These are phyloP conservation scores for Styela clava DNA, from an alignment of 23 tunicate species.

Conservation along the genomic window DNA sequence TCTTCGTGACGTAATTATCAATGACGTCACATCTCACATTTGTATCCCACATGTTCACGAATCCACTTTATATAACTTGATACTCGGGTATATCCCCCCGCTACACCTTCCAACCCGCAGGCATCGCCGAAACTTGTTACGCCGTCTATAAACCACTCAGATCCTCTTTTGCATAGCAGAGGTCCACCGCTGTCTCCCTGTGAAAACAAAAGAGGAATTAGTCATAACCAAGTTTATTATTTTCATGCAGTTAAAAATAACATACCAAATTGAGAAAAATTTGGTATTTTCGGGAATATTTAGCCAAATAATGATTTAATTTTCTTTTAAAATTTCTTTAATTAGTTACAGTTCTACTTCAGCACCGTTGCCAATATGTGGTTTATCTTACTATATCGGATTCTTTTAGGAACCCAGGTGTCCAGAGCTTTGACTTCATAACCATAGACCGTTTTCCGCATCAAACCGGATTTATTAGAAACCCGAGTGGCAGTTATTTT, in stretches of 20 bases:
- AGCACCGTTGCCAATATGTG: no score
- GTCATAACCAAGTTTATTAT: no score
- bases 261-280: no score
- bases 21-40: constrained; percentile 30
- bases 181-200: constrained; percentile 99
- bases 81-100: constrained; percentile 94
- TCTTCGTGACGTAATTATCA: not conserved
- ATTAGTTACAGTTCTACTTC: no score
- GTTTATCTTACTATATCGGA: no score
- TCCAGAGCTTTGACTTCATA: no score
- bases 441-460: no score
- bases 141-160: constrained; percentile 64
- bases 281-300: not conserved
- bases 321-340: no score
- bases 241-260: no score
- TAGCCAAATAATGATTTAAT: not conserved
- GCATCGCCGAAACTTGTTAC: constrained; percentile 86
- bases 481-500: no score
- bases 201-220: not conserved
- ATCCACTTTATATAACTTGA: constrained; percentile 80
- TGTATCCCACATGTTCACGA: constrained; percentile 40
- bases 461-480: no score
- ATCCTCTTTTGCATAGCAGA: constrained; percentile 37
- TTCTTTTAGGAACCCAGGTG: no score
- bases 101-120: constrained; percentile 49